A percentile compares a stretch with the other conserved stretches of the same genome.
These are phyloP conservation scores for Cordilura impudica DNA, from an alignment of 2,888 invertebrate genomes.

Conservation along the genomic window DNA sequence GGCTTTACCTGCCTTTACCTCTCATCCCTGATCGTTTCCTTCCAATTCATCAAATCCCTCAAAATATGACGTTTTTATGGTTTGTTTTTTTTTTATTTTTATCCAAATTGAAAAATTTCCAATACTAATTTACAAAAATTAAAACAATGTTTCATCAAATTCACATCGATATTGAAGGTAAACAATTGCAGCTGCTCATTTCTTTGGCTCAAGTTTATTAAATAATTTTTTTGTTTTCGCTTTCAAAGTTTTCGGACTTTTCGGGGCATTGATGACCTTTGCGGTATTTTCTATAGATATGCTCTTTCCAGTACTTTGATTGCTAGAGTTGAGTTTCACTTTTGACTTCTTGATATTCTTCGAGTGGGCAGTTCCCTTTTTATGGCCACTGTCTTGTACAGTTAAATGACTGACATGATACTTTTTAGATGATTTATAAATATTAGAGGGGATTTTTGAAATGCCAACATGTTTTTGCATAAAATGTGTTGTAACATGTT, in stretches of 20 bases:
- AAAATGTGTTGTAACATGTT: background rate
- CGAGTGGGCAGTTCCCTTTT: background rate
- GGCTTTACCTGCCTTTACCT: too few relatives aligned
- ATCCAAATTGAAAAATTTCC: too few relatives aligned
- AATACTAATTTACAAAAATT: too few relatives aligned
- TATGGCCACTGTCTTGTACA: background rate
- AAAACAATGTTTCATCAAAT: too few relatives aligned
- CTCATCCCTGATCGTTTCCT: too few relatives aligned
- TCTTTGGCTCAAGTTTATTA: background rate
- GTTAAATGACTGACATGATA: background rate
- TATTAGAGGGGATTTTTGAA: background rate
- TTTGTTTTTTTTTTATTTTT: background rate
- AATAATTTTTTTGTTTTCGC: background rate
- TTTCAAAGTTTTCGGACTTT: background rate
- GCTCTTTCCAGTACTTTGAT: background rate
- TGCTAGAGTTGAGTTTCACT: background rate
- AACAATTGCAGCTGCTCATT: too few relatives aligned
- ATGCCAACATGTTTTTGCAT: background rate
- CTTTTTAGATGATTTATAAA: background rate
- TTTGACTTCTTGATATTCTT: conserved; percentile 1
- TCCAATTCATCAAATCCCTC: too few relatives aligned
- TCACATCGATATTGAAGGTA: too few relatives aligned
- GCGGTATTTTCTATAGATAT: background rate
- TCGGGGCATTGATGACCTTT: background rate
- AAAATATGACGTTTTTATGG: background rate